These are phyloP conservation scores for Glareola pratincola DNA, from an alignment of 2,113 vertebrate species.

Conservation along the genomic window DNA sequence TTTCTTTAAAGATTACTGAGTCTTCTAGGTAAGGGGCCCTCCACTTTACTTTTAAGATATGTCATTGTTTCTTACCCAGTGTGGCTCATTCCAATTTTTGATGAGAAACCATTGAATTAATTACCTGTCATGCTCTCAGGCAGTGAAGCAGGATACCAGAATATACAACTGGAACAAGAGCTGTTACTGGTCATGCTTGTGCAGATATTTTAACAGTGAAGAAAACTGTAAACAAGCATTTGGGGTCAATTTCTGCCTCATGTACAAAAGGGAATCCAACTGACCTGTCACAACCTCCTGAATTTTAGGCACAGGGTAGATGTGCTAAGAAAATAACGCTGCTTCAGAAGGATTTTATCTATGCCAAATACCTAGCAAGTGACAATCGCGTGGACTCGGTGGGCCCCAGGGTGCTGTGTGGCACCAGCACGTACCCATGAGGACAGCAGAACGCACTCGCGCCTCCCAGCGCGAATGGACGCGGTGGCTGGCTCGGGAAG, in stretches of 20 bases:
- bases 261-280: background rate
- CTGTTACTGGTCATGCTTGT: background rate
- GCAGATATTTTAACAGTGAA: background rate
- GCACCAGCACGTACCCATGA: background rate
- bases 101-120: background rate
- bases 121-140: background rate
- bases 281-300: background rate
- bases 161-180: background rate
- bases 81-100: slow-evolving; percentile 7
- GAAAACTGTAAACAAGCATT: background rate
- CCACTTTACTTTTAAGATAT: background rate
- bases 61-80: background rate
- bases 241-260: background rate
- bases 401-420: background rate
- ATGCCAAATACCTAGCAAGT: slow-evolving; percentile 8
- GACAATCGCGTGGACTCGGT: background rate
- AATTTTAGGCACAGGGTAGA: background rate
- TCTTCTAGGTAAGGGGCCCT: slow-evolving; percentile 14
- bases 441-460: background rate
- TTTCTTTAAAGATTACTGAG: slow-evolving; percentile 41
- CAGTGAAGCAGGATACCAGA: background rate
- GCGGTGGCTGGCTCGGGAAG: background rate
- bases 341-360: background rate
- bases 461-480: background rate
- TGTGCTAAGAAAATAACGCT: background rate